These are phyloP conservation scores for Pterocles orientalis DNA, from an alignment of 2,113 vertebrate species.

Conservation along the genomic window DNA sequence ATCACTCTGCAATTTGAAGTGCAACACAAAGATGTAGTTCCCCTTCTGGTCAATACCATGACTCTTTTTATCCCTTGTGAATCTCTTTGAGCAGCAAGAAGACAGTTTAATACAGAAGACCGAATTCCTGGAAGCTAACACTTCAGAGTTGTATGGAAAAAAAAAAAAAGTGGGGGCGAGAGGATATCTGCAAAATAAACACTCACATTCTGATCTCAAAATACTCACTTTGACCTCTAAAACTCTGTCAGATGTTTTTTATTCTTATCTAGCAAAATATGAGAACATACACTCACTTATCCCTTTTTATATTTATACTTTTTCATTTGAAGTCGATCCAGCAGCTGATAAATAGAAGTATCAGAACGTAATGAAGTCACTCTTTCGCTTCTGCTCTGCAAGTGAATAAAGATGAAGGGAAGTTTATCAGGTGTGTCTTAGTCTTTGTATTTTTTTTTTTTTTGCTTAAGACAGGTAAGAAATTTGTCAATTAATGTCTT, in stretches of 20 bases:
- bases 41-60: not conserved
- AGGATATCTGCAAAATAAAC: not conserved
- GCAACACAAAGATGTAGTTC: not conserved
- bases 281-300: not conserved
- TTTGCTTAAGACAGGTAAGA: not conserved
- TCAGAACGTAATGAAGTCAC: not conserved
- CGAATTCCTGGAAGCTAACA: not conserved
- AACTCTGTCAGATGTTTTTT: not conserved
- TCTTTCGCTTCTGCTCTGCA: not conserved
- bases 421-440: not conserved
- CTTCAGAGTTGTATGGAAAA: not conserved
- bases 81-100: not conserved
- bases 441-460: not conserved
- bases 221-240: not conserved
- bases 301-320: slow-evolving; percentile 2
- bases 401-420: not conserved
- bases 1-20: not conserved
- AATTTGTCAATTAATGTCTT: not conserved
- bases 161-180: not conserved
- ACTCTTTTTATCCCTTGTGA: not conserved
- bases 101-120: not conserved
- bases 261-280: not conserved
- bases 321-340: not conserved
- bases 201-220: not conserved
- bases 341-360: not conserved